Conservation (phyloP, 1,140 invertebrate genomes). For the Apis cerana region DNA sequence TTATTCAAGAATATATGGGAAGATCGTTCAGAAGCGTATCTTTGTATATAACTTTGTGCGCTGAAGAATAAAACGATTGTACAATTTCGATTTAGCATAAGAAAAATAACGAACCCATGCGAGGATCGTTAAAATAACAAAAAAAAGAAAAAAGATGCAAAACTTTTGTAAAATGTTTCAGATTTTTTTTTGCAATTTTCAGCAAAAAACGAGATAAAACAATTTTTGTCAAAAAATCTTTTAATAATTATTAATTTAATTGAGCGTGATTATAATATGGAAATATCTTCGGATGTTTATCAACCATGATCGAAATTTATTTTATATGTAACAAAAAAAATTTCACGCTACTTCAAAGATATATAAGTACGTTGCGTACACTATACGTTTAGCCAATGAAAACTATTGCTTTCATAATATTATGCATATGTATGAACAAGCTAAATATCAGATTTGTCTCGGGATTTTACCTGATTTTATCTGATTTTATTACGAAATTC, state of each 20-base stretch:
- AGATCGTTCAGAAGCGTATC: not conserved
- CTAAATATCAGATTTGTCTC: constrained; percentile 30
- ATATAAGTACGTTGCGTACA: not conserved
- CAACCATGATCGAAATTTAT: not conserved
- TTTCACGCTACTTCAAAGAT: not conserved
- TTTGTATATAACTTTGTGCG: constrained; percentile 41
- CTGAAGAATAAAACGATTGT: constrained; percentile 24
- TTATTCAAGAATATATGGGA: not conserved
- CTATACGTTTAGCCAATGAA: not conserved
- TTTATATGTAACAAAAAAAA: not conserved
- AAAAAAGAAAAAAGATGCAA: not conserved
- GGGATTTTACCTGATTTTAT: constrained; percentile 26
- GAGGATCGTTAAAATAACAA: not conserved
- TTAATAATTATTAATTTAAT: not conserved
- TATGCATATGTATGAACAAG: not conserved
- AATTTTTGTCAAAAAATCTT: not conserved
- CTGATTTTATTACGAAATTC: constrained; percentile 15
- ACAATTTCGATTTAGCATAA: constrained; percentile 31
- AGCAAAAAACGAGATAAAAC: not conserved
- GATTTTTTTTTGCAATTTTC: not conserved
- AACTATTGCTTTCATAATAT: constrained; percentile 29
- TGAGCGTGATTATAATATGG: not conserved
- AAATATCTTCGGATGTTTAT: not conserved
- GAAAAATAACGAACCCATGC: not conserved
- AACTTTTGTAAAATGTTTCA: not conserved